Evolutionary conservation across 1,140 invertebrate genomes (phyloP), one percentile per base, ranked within the genome.

Genomic region (Vanessa atalanta): DNA sequence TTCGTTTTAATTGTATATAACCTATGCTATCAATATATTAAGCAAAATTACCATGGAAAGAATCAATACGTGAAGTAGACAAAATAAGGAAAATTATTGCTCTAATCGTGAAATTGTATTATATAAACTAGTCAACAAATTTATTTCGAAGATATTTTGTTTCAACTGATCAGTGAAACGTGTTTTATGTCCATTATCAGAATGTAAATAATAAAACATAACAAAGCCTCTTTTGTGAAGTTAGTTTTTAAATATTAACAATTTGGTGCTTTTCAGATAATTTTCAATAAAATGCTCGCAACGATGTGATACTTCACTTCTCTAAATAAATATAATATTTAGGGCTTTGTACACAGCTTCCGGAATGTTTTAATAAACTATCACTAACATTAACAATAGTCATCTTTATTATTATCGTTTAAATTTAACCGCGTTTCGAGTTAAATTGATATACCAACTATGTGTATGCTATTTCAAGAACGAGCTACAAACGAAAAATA

Each of bases 311-410:
- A 84, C 75, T 84, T 86, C 73, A 82, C 78, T 88, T 73, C 75
- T 83, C 81, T 85, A 86, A 85, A 83, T 85, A 86, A 85, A 83
- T 83, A 84, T 79, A 83, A 82, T 79, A 79, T 79, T 79, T 89
- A 91, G 88, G 87, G 90, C 90, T 90, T 91, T 92, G 90, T 92
- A 92, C 77, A 92, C 90, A 91, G 90, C 90, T 92, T 89, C 78
- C 89, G 90, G 90, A 92, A 90, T 92, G 90, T 92, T 92, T 83
- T 81, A 83, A 78, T 87, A 82, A 85, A 86, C 83, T 83, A 79
- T 83, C 80, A 90, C 90, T 92, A 92, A 92, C 86, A 85, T 78
- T 89, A 89, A 87, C 86, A 85, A 79, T 84, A 71, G 68, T 61
- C 51, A 61, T 66, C 26, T 61, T 70, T 70, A 47, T 50, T 37